Conservation (phyloP, 2,113 vertebrate species). For the Sebastes fasciatus region DNA sequence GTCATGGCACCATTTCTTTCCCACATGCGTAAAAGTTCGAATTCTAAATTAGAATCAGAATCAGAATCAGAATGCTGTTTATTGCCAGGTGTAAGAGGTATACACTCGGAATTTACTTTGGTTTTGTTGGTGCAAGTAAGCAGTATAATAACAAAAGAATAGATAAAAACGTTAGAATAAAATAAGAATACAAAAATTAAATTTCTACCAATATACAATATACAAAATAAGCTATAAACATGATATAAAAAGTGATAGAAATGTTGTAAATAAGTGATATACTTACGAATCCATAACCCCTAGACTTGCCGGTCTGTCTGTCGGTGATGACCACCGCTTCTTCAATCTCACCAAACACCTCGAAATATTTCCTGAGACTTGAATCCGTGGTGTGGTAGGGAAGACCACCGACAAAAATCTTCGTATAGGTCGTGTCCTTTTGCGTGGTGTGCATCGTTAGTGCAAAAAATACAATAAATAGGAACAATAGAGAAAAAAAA, state of each 20-base stretch:
- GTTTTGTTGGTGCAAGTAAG: too few species aligned
- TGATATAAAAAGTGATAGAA: neutral
- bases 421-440: conserved; percentile 98
- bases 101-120: too few species aligned
- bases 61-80: too few species aligned
- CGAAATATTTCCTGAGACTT: conserved; percentile 98
- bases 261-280: conserved; percentile 1
- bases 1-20: neutral
- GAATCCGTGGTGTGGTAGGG: conserved; percentile 98
- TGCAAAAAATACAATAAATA: conserved; percentile 81
- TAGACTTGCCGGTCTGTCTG: conserved; percentile 96
- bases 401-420: conserved; percentile 98
- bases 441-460: conserved; percentile 97
- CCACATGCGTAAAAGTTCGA: conserved; percentile 18
- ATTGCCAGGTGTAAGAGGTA: too few species aligned
- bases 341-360: conserved; percentile 98
- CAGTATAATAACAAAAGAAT: too few species aligned
- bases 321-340: conserved; percentile 98
- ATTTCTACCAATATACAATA: too few species aligned
- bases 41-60: too few species aligned
- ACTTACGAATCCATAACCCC: conserved; percentile 99
- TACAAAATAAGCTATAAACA: too few species aligned
- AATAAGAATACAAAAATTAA: too few species aligned
- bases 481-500: conserved; percentile 45
- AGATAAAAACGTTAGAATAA: too few species aligned